These are phyloP conservation scores for Drosophila bifasciata DNA, from an alignment of 1,140 invertebrate species.

Conservation along the genomic window DNA sequence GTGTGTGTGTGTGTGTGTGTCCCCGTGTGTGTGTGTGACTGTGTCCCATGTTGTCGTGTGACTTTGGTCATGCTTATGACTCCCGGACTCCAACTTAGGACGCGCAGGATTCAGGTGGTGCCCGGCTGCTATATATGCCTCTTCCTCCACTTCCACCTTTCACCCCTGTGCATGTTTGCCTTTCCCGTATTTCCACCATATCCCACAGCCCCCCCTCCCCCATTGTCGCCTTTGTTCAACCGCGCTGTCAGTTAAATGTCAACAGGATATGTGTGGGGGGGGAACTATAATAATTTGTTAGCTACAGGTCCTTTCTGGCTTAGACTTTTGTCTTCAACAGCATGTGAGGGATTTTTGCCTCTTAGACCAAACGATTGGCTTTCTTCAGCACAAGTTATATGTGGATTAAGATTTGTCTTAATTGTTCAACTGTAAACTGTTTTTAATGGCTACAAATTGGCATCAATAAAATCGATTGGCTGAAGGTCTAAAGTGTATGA, in stretches of 20 bases:
- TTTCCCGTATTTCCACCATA: background rate
- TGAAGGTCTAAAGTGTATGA: too few species aligned
- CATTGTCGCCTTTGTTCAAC: constrained; percentile 58
- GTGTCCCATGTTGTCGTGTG: constrained; percentile 63
- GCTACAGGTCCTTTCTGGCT: constrained; percentile 3
- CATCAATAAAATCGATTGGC: too few species aligned
- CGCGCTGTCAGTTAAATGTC: constrained; percentile 69
- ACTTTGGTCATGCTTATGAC: constrained; percentile 81
- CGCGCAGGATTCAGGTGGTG: constrained; percentile 21
- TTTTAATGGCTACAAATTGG: too few species aligned
- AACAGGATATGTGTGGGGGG: constrained; percentile 67
- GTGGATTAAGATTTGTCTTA: too few species aligned
- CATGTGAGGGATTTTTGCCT: too few species aligned
- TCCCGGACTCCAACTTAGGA: constrained; percentile 44
- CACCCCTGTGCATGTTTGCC: background rate
- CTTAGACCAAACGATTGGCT: too few species aligned
- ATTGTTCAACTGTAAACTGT: too few species aligned
- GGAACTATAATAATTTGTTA: constrained; percentile 68
- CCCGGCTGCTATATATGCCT: constrained; percentile 28
- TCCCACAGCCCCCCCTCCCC: too few species aligned
- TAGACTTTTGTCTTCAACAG: too few species aligned
- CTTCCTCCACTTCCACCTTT: constrained; percentile 29
- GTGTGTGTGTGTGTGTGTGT: constrained; percentile 19
- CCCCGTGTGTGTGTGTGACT: constrained; percentile 17
- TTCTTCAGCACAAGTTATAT: too few species aligned